These are phyloP conservation scores for Trinorchestia longiramus DNA, from an alignment of 1,140 invertebrate genomes.

Conservation along the genomic window DNA sequence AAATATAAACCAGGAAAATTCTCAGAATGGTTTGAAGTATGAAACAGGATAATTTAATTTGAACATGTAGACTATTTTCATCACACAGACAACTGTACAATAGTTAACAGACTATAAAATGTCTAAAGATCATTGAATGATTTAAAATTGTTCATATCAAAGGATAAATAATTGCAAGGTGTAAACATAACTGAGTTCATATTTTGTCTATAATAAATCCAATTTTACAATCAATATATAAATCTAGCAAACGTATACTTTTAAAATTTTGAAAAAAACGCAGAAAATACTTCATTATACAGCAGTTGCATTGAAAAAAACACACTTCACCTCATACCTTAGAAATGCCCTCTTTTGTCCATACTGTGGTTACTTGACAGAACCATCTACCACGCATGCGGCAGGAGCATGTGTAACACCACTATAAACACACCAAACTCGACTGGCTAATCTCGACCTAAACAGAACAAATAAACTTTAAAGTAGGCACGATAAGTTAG, in stretches of 20 bases:
- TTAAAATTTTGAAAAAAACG: not conserved
- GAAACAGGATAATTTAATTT: not conserved
- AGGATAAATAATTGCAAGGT: too few relatives aligned
- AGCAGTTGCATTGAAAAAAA: not conserved
- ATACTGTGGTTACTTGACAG: not conserved
- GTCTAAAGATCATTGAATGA: too few relatives aligned
- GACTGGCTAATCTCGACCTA: not conserved
- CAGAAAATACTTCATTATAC: not conserved
- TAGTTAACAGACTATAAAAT: too few relatives aligned
- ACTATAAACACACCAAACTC: not conserved
- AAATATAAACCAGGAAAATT: too few relatives aligned
- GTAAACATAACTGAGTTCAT: too few relatives aligned
- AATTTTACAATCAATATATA: not conserved
- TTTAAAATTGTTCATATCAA: too few relatives aligned
- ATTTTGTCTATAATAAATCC: too few relatives aligned
- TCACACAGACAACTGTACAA: too few relatives aligned
- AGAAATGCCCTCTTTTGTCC: not conserved
- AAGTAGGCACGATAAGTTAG: not conserved
- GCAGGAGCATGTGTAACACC: not conserved
- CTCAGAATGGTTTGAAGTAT: not conserved
- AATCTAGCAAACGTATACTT: not conserved
- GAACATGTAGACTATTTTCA: not conserved
- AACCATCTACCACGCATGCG: not conserved
- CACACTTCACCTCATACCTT: not conserved
- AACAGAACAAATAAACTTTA: not conserved